phyloP scores from a whole-genome alignment of 2,797 vertebrate species.

The Lagorchestes hirsutus region DNA sequence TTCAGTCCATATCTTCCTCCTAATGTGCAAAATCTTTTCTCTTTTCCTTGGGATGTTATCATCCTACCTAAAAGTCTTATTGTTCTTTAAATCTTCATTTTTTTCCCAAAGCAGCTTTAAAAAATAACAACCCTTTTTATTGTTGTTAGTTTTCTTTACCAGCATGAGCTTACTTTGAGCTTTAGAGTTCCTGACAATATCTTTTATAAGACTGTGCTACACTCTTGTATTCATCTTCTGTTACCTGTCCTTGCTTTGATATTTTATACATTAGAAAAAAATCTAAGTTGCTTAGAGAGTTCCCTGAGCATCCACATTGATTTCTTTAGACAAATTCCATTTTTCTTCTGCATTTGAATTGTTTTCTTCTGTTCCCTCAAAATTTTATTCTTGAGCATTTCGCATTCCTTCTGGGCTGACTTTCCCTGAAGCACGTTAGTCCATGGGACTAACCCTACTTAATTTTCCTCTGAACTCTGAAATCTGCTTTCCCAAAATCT shows the following conservation, averaged over 20 bases:
- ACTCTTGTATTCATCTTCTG: background rate
- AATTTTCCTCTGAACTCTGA: background rate
- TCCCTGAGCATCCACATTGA: background rate
- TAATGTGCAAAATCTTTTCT: background rate
- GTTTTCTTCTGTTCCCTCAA: background rate
- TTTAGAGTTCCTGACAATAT: background rate
- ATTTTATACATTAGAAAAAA: background rate
- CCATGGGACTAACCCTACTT: background rate
- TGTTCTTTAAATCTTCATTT: background rate
- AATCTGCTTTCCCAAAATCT: background rate
- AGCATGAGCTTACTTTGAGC: background rate
- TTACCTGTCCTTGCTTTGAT: background rate
- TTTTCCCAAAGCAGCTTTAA: background rate
- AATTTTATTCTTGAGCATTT: background rate
- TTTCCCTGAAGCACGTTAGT: background rate
- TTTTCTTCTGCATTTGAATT: background rate
- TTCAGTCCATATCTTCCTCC: conserved; percentile 5
- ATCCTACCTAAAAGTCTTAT: background rate
- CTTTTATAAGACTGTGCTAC: background rate
- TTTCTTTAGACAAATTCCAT: background rate
- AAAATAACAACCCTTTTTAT: background rate
- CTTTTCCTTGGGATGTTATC: background rate
- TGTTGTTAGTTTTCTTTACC: background rate
- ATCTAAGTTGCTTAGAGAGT: background rate
- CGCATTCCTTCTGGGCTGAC: background rate